These are phyloP conservation scores for Actias luna DNA, from an alignment of 2,888 invertebrate species.

Conservation along the genomic window DNA sequence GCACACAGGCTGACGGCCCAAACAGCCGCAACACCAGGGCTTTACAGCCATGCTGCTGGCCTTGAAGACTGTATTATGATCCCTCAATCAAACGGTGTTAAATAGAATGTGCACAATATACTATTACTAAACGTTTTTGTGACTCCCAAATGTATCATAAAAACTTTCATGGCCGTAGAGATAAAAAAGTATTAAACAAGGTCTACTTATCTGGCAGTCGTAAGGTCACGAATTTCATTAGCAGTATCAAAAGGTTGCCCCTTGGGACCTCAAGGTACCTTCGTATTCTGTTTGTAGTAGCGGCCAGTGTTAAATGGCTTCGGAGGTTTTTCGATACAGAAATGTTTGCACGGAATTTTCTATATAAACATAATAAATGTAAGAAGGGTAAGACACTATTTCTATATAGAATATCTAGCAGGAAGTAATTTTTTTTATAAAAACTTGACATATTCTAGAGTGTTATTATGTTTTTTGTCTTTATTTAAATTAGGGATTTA, in stretches of 20 bases:
- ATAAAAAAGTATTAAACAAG: slow-evolving; percentile 29
- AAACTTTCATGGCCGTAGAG: slow-evolving; percentile 27
- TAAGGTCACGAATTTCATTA: slow-evolving; percentile 68
- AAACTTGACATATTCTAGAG: too few species aligned
- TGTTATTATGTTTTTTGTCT: too few species aligned
- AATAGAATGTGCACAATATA: too few species aligned
- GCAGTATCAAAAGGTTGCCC: slow-evolving; percentile 51
- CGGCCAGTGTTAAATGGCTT: slow-evolving; percentile 30
- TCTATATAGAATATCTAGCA: too few species aligned
- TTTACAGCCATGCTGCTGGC: too few species aligned
- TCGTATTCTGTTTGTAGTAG: slow-evolving; percentile 23
- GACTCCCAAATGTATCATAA: slow-evolving; percentile 27
- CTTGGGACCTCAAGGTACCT: slow-evolving; percentile 32
- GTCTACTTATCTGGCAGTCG: slow-evolving; percentile 34
- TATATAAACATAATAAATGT: slow-evolving; percentile 10
- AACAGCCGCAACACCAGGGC: too few species aligned
- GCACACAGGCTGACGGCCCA: too few species aligned
- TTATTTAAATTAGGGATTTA: too few species aligned
- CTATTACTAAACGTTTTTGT: slow-evolving; percentile 2
- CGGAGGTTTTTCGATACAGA: slow-evolving; percentile 12
- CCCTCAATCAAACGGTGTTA: too few species aligned
- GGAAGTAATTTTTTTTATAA: too few species aligned
- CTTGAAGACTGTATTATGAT: too few species aligned
- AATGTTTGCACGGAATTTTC: slow-evolving; percentile 25
- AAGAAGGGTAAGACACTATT: background rate